Evolutionary conservation across 1,140 invertebrate species (phyloP).

Genomic region (Ganaspis sp.): DNA sequence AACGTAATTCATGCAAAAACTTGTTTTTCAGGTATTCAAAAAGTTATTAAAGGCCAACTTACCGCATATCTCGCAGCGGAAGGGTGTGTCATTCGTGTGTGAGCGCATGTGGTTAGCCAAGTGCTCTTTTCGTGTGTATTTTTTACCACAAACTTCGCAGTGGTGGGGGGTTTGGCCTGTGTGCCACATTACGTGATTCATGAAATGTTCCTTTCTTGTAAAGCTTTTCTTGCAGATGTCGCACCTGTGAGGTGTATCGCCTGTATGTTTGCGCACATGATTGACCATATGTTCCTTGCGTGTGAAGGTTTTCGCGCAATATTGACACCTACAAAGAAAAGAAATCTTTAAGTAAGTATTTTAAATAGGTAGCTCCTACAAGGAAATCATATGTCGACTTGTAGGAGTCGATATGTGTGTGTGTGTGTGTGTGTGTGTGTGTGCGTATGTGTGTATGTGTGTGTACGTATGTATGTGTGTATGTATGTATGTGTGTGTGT

Average conservation of each 20-base stretch:
- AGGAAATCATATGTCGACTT: too few species aligned
- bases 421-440: too few species aligned
- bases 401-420: too few species aligned
- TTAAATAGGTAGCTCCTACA: too few species aligned
- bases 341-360: neutral
- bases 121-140: conserved; percentile 87
- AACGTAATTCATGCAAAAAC: too few species aligned
- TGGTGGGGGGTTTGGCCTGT: conserved; percentile 85
- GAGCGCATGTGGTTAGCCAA: conserved; percentile 86
- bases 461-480: too few species aligned
- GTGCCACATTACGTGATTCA: conserved; percentile 82
- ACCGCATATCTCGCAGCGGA: conserved; percentile 88
- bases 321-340: conserved; percentile 74
- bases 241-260: conserved; percentile 85
- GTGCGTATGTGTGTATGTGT: too few species aligned
- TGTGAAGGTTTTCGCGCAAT: conserved; percentile 84
- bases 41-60: conserved; percentile 62
- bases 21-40: too few species aligned
- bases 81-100: conserved; percentile 89
- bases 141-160: conserved; percentile 86
- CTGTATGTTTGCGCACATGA: conserved; percentile 83
- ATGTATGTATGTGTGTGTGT: too few species aligned
- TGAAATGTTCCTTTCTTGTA: conserved; percentile 82
- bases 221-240: conserved; percentile 84
- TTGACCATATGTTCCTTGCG: conserved; percentile 83